Evolutionary conservation across 2,888 invertebrate species (phyloP), one percentile per base, ranked within the genome.

Genomic region (Oscheius sp.): DNA sequence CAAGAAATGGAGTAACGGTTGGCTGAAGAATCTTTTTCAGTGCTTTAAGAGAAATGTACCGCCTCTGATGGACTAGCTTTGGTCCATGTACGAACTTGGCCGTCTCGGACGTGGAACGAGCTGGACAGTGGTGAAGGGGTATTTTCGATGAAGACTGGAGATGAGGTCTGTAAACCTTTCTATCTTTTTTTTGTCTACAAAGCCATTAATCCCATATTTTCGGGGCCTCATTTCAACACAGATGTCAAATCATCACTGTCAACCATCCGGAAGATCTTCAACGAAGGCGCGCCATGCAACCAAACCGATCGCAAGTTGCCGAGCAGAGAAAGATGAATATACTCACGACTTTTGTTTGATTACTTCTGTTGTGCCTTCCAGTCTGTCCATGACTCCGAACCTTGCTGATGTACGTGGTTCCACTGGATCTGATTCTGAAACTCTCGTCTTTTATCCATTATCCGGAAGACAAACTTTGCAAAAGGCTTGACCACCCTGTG

Each of bases 371-470:
- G 13, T 53, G 10, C 55, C 57, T 35, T 68, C 68, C 21, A 42
- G 42, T 42, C 7, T 42, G 42, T 42, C 42, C 42, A 42, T 42
- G 3, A 7, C 42, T 32, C 33, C 48, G 50, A 50, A 32, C 50
- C 21, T 65, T 50, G 11, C 21, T 21, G 21, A 65, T n/a, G 37
- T 33, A 68, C 1, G 42, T 68, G n/a, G 32, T 51, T 21, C 68
- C 68, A 55, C 68, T 53, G 13, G 68, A 68, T 68, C 57, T 33
- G 7, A 68, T 33, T 35, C 68, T 68, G 7, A 35, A 63, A 63
- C 7, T 48, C 10, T 42, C 1, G 1, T 13, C 48, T 66, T 33
- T 68, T 37, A 21, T 21, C 21, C 21, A 21, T 37, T 53, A n/a
- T 3, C 1, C 29, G 10, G 29, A 68, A n/a, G 53, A 1, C 9